These are phyloP conservation scores for Agrochola lychnidis DNA, from an alignment of 2,888 invertebrate species.

Conservation along the genomic window DNA sequence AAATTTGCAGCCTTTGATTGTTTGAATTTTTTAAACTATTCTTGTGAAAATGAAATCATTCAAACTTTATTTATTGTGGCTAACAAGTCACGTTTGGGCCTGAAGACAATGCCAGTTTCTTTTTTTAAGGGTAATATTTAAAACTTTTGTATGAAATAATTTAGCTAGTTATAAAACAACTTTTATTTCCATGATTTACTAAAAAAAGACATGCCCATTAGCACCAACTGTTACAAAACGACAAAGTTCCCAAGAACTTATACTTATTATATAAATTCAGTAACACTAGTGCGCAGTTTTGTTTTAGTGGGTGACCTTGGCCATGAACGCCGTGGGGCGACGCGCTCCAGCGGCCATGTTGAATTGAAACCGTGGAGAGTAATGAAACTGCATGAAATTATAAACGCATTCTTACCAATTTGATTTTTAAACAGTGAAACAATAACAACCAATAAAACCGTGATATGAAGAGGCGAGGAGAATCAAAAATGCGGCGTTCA, in stretches of 20 bases:
- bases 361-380: constrained; percentile 82
- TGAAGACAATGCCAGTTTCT: background rate
- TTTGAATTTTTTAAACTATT: constrained; percentile 19
- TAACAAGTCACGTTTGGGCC: background rate
- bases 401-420: constrained; percentile 78
- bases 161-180: background rate
- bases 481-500: constrained; percentile 62
- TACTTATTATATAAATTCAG: constrained; percentile 67
- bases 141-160: constrained; percentile 9
- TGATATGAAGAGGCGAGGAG: constrained; percentile 61
- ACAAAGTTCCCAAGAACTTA: constrained; percentile 60
- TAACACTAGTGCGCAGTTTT: constrained; percentile 83
- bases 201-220: constrained; percentile 15
- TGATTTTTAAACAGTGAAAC: constrained; percentile 66
- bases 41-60: constrained; percentile 3
- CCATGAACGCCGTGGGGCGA: constrained; percentile 88
- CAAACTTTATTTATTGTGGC: background rate
- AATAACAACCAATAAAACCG: constrained; percentile 64
- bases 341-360: constrained; percentile 87
- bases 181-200: background rate
- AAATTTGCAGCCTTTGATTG: constrained; percentile 52
- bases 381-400: constrained; percentile 86
- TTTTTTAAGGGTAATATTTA: background rate
- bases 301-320: constrained; percentile 88
- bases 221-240: constrained; percentile 41